Evolutionary conservation across 1,140 invertebrate species (phyloP).

Genomic region (Pantala flavescens): DNA sequence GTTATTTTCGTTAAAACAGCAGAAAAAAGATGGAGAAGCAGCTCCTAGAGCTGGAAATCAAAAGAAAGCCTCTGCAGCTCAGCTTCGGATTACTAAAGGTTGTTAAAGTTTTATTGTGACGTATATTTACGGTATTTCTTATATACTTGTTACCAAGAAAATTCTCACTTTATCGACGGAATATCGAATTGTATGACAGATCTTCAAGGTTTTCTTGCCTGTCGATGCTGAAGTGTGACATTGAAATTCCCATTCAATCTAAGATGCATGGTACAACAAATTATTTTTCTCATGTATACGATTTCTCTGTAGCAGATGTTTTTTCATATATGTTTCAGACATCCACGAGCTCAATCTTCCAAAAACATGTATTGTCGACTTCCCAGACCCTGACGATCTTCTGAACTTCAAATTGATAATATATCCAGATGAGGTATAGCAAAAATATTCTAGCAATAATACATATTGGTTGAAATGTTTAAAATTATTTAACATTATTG

Average conservation of each 20-base stretch:
- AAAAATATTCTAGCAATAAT: too few relatives aligned
- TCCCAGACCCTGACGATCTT: slow-evolving; percentile 92
- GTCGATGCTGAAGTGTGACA: background rate
- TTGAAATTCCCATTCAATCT: background rate
- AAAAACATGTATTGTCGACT: slow-evolving; percentile 92
- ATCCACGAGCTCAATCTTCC: slow-evolving; percentile 95
- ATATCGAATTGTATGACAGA: background rate
- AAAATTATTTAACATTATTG: too few relatives aligned
- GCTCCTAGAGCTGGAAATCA: slow-evolving; percentile 63
- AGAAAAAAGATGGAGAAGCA: slow-evolving; percentile 90
- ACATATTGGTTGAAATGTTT: too few relatives aligned
- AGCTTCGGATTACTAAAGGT: slow-evolving; percentile 96
- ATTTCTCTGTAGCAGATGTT: too few relatives aligned
- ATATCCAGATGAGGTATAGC: slow-evolving; percentile 79
- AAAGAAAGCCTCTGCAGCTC: slow-evolving; percentile 89
- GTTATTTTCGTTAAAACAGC: slow-evolving; percentile 94
- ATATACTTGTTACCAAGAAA: too few relatives aligned
- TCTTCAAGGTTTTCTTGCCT: background rate
- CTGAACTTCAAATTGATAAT: slow-evolving; percentile 93
- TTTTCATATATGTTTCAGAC: slow-evolving; percentile 54
- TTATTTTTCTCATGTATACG: background rate
- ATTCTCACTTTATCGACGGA: too few relatives aligned
- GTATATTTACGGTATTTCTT: background rate
- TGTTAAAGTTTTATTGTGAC: slow-evolving; percentile 17
- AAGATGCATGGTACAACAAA: background rate